Evolutionary conservation across 2,888 invertebrate species (phyloP), one percentile per base, ranked within the genome.

Genomic region (Hartigia nigra): DNA sequence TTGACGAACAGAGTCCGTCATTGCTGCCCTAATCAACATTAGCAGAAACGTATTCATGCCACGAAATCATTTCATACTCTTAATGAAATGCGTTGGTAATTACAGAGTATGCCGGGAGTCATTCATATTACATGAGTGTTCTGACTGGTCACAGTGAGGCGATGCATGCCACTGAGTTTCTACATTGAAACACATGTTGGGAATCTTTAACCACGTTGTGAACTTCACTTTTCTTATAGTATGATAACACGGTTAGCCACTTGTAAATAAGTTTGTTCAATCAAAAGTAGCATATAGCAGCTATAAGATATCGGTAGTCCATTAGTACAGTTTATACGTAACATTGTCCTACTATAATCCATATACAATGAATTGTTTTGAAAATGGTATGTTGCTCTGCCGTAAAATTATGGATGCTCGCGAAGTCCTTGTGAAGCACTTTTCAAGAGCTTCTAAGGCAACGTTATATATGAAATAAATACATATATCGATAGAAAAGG

Each of bases 1-100:
- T 55, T 23, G 23, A 55, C 55, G 9, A 0, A 55, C 9, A 23
- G 23, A 55, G 31, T 34, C 1, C 72, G 32, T 14, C 31, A 31
- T 31, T 31, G 70, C n/a, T 12, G 76, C 76, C 74, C 78, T 83
- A 81, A 81, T 81, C 79, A 78, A 78, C 83, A 83, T 83, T 82
- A 83, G 82, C 77, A 81, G 80, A 82, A 84, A 83, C 78, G 78
- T 82, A 85, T 88, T 88, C 87, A 84, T 86, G 86, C 86, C 83
- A 84, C 84, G 86, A 88, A 88, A 89, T 89, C 88, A 86, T 89
- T 88, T 86, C 87, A 88, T 87, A 85, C 82, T 81, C 82, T 76
- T 86, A 87, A 88, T 88, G 87, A 89, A 88, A 89, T 86, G 86
- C 87, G 84, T 84, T 79, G 82, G 86, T 87, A 84, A 85, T 86